Conservation (phyloP, 2,797 vertebrate genomes). For the Hoplostethus mediterraneus region DNA sequence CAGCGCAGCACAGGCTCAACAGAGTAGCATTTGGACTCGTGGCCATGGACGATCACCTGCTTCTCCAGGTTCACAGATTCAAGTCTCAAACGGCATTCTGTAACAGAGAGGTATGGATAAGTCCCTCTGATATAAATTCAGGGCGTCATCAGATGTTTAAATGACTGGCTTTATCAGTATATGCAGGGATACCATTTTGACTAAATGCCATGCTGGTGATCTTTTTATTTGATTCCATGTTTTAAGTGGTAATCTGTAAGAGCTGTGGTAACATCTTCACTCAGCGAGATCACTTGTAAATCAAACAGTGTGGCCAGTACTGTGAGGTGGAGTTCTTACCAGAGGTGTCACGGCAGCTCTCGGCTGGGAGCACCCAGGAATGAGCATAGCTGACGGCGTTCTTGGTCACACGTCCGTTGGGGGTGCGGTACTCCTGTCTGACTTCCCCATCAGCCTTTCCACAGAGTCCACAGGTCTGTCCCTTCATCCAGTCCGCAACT, state of each 20-base stretch:
- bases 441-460: constrained; percentile 86
- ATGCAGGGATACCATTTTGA: background rate
- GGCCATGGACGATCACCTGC: constrained; percentile 58
- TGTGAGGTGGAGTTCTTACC: constrained; percentile 58
- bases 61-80: constrained; percentile 82
- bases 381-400: constrained; percentile 82
- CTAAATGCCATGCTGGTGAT: too few relatives aligned
- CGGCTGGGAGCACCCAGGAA: constrained; percentile 86
- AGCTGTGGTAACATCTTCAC: too few relatives aligned
- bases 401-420: constrained; percentile 77
- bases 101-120: constrained; percentile 1
- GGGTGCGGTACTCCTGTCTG: constrained; percentile 82
- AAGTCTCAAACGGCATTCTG: constrained; percentile 78
- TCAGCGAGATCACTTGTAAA: too few relatives aligned
- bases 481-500: constrained; percentile 87
- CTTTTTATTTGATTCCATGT: too few relatives aligned
- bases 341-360: constrained; percentile 78
- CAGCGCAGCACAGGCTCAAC: constrained; percentile 84
- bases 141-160: background rate
- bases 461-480: constrained; percentile 87
- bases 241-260: too few relatives aligned
- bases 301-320: too few relatives aligned
- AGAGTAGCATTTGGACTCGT: constrained; percentile 82
- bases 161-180: background rate
- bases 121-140: background rate